phyloP scores from a whole-genome alignment of 2,888 invertebrate species.

The Dicyrtoma fusca region DNA sequence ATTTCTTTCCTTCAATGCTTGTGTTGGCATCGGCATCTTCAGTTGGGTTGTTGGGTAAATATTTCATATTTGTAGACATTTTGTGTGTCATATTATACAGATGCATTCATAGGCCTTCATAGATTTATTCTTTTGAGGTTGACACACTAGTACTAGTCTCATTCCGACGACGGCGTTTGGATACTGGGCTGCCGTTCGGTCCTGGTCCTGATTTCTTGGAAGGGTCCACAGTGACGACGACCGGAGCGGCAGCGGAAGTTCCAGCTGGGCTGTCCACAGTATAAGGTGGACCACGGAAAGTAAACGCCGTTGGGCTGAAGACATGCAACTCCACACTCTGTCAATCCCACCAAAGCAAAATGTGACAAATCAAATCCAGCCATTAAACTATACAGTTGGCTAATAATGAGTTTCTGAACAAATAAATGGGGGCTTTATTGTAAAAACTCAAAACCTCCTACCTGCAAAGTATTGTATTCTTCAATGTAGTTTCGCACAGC shows the following conservation, averaged over 20 bases:
- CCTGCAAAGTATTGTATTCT: slow-evolving; percentile 61
- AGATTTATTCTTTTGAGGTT: not conserved
- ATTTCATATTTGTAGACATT: not conserved
- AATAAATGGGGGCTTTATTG: not conserved
- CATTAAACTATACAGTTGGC: not conserved
- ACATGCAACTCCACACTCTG: slow-evolving; percentile 63
- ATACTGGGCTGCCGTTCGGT: slow-evolving; percentile 3
- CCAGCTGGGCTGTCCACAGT: not conserved
- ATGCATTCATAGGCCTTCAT: not conserved
- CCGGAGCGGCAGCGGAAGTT: not conserved
- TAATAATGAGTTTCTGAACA: not conserved
- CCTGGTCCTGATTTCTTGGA: slow-evolving; percentile 10
- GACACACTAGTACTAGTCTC: not conserved
- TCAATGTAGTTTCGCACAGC: slow-evolving; percentile 62
- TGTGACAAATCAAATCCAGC: not conserved
- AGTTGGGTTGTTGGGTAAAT: not conserved
- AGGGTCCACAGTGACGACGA: not conserved
- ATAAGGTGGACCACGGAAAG: slow-evolving; percentile 14
- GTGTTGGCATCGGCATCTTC: too few relatives aligned
- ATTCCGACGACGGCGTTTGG: slow-evolving; percentile 37
- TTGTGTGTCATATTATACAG: not conserved
- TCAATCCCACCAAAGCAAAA: slow-evolving; percentile 8
- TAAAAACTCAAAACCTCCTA: slow-evolving; percentile 52
- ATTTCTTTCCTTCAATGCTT: too few relatives aligned
- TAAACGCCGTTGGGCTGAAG: slow-evolving; percentile 62